Conservation (phyloP, 1,140 invertebrate genomes). For the Rhysida immarginata region DNA sequence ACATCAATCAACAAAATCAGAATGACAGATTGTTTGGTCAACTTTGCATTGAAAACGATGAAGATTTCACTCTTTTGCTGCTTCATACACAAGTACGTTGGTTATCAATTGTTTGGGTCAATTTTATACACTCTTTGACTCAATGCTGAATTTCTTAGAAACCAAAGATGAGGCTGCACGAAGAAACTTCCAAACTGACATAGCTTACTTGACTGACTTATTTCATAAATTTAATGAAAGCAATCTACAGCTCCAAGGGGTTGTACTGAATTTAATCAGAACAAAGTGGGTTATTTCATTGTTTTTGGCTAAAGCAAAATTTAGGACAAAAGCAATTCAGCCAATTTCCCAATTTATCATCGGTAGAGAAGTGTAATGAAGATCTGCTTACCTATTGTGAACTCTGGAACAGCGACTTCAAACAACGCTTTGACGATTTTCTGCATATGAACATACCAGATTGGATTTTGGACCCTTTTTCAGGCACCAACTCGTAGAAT, state of each 20-base stretch:
- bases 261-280: conserved; percentile 15
- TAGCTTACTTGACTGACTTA: conserved; percentile 16
- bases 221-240: conserved; percentile 16
- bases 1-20: conserved; percentile 15
- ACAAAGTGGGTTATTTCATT: conserved; percentile 11
- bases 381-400: neutral
- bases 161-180: neutral
- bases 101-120: conserved; percentile 15
- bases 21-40: conserved; percentile 16
- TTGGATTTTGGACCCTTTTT: neutral
- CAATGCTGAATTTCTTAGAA: conserved; percentile 3
- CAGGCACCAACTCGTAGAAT: neutral
- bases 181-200: conserved; percentile 5
- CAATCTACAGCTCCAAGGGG: conserved; percentile 15
- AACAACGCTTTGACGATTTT: neutral
- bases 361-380: neutral
- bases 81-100: conserved; percentile 11
- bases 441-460: neutral
- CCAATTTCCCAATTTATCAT: neutral
- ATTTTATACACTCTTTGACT: conserved; percentile 12
- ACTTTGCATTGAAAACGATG: conserved; percentile 15
- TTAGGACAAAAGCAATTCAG: neutral
- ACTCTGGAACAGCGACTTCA: neutral
- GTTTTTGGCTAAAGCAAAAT: conserved; percentile 12
- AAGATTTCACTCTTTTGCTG: conserved; percentile 16